These are phyloP conservation scores for Paragorgia papillata DNA, from an alignment of 92 coral and sea anemone species.

Conservation along the genomic window DNA sequence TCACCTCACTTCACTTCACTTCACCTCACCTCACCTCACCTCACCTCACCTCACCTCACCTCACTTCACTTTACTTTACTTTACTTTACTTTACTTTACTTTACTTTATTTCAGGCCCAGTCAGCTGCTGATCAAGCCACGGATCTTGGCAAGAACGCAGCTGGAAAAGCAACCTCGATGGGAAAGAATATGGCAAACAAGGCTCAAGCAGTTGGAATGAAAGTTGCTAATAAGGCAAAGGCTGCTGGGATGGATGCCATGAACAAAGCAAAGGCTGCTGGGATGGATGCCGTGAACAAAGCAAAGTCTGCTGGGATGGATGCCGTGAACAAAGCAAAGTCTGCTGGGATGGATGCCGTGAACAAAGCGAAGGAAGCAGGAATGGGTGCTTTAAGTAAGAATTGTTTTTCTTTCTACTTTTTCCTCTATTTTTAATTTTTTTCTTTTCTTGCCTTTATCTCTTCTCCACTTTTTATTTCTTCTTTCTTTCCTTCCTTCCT, in stretches of 20 bases:
- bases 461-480: background rate
- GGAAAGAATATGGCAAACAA: slow-evolving; percentile 35
- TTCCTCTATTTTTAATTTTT: background rate
- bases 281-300: slow-evolving; percentile 64
- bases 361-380: slow-evolving; percentile 72
- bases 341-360: slow-evolving; percentile 73
- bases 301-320: slow-evolving; percentile 68
- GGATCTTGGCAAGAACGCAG: slow-evolving; percentile 15
- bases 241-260: background rate
- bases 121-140: slow-evolving; percentile 18
- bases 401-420: background rate
- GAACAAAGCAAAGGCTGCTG: slow-evolving; percentile 70
- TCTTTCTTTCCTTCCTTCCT: background rate
- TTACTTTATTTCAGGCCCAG: background rate
- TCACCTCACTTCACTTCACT: background rate
- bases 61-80: background rate
- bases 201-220: slow-evolving; percentile 17
- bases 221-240: slow-evolving; percentile 18
- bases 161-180: slow-evolving; percentile 28
- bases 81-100: background rate
- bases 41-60: slow-evolving; percentile 3
- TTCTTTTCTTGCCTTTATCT: background rate
- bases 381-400: slow-evolving; percentile 76
- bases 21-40: slow-evolving; percentile 6
- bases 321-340: slow-evolving; percentile 70